Percentiles rank a stretch among this genome's conserved stretches.
Conservation (phyloP, 2,888 invertebrate species). For the Drosophila bunnanda region DNA sequence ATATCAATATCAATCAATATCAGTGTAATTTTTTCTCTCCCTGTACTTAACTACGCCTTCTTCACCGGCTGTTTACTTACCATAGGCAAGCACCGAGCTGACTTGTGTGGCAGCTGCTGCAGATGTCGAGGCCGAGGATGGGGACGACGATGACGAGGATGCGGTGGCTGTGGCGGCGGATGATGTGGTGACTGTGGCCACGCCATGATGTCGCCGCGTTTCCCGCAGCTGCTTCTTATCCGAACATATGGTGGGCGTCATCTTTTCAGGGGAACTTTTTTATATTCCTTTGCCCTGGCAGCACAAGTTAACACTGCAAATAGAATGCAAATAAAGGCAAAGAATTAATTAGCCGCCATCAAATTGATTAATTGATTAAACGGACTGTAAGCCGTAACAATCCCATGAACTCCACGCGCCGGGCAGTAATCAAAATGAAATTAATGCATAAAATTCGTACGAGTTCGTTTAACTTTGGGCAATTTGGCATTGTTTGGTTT, state of each 20-base stretch:
- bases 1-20: too few species aligned
- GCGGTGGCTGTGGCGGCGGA: constrained; percentile 16
- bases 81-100: constrained; percentile 47
- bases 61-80: constrained; percentile 49
- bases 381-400: constrained; percentile 35
- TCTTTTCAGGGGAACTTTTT: constrained; percentile 44
- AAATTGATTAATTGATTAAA: constrained; percentile 64
- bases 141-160: constrained; percentile 18
- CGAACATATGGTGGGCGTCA: constrained; percentile 84
- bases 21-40: too few species aligned
- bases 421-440: constrained; percentile 34
- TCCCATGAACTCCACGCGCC: constrained; percentile 33
- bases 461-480: constrained; percentile 24
- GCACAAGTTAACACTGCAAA: constrained; percentile 32
- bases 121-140: constrained; percentile 12
- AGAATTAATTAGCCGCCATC: constrained; percentile 59
- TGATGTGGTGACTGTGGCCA: constrained; percentile 33
- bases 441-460: constrained; percentile 31
- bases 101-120: constrained; percentile 30
- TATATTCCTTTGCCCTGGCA: constrained; percentile 3
- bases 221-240: constrained; percentile 79
- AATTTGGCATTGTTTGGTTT: neutral
- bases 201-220: constrained; percentile 52
- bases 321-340: constrained; percentile 29
- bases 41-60: constrained; percentile 1